Evolutionary conservation across 2,113 vertebrate species (phyloP), one percentile per base, ranked within the genome.

Genomic region (Macquaria australasica): DNA sequence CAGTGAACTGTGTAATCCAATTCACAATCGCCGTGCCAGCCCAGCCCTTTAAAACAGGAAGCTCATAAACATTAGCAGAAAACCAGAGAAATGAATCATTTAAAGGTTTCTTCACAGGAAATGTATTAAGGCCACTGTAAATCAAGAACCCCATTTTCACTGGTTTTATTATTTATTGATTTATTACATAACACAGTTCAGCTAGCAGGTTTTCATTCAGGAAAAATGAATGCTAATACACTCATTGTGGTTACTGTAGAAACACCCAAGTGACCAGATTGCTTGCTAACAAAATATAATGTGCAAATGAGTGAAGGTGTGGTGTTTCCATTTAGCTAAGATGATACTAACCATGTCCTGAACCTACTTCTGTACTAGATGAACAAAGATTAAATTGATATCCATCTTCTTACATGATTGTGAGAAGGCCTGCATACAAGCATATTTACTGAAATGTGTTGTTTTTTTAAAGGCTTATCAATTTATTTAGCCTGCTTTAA

Each of bases 11-110:
- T 68, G 67, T 72, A 5, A 77, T 77, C 50, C n/a, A 75, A 63
- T 60, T 77, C 72, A 68, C 59, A 62, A 80, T n/a, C 25, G 2
- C 66, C 3, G 8, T 72, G 78, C 75, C 77, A 79, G 6, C 31
- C 75, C 77, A 79, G 6, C 31, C 9, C 23, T 73, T 73, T 34
- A 48, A 31, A 79, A 69, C 72, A 82, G 68, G 73, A 88, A 91
- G 59, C 75, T 76, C 28, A 5, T 86, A 73, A 89, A 79, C 48
- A 51, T 56, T 34, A 53, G 23, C 66, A 67, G 66, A 81, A 51
- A 48, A 67, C 20, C 60, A 16, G 25, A 88, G 67, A 77, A 75
- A 58, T 41, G 1, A 68, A 72, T 64, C 11, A 63, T 51, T 39
- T 43, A 5, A 74, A 56, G 4, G 39, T 58, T 81, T 34, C 53